Evolutionary conservation across 2,888 invertebrate species (phyloP).

Genomic region (Drosophila anomalipes): DNA sequence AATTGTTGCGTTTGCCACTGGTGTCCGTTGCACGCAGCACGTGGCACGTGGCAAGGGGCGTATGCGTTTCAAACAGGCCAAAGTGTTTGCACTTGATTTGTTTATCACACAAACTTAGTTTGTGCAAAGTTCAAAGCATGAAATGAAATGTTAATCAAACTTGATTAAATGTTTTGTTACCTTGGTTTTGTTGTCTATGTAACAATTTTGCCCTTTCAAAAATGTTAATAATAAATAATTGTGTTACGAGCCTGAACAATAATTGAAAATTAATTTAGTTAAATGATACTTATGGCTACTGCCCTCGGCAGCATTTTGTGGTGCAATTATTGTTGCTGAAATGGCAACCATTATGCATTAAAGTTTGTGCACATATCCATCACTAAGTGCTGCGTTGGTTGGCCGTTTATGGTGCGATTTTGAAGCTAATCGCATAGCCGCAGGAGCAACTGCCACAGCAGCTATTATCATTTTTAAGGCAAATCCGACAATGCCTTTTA

Average conservation of each 20-base stretch:
- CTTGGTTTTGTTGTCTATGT: slow-evolving; percentile 2
- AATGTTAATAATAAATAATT: slow-evolving; percentile 17
- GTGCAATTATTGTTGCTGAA: slow-evolving; percentile 26
- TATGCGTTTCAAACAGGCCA: slow-evolving; percentile 13
- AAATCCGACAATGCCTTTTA: slow-evolving; percentile 31
- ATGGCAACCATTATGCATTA: slow-evolving; percentile 29
- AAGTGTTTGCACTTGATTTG: slow-evolving; percentile 9
- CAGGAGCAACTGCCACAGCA: slow-evolving; percentile 24
- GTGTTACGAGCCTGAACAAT: slow-evolving; percentile 26
- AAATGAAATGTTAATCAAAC: slow-evolving; percentile 20
- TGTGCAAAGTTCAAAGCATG: slow-evolving; percentile 14
- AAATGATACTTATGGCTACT: slow-evolving; percentile 29
- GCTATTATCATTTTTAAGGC: slow-evolving; percentile 24
- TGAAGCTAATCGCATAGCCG: slow-evolving; percentile 58
- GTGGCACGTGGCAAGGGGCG: slow-evolving; percentile 19
- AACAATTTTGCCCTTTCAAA: slow-evolving; percentile 39
- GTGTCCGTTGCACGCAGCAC: not conserved
- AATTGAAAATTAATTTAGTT: slow-evolving; percentile 62
- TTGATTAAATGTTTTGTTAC: slow-evolving; percentile 25
- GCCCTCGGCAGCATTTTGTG: slow-evolving; percentile 25
- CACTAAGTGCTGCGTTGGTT: slow-evolving; percentile 30
- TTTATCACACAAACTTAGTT: not conserved
- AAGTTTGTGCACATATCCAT: slow-evolving; percentile 9
- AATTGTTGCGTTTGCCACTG: slow-evolving; percentile 4
- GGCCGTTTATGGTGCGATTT: slow-evolving; percentile 55